phyloP scores from a whole-genome alignment of 2,113 vertebrate genomes.

The Euleptes europaea region DNA sequence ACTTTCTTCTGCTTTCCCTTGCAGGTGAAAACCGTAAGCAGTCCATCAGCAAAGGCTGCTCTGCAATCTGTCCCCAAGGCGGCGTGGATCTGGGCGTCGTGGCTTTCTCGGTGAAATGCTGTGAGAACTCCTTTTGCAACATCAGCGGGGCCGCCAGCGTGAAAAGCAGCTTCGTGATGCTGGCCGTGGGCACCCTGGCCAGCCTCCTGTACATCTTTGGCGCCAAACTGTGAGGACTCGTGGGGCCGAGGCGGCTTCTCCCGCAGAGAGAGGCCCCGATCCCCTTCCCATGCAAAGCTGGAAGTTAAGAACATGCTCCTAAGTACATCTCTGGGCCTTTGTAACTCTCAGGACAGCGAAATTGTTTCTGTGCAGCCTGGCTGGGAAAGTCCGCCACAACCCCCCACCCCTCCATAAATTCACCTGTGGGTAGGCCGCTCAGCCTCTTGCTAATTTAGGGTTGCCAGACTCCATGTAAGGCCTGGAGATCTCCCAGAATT shows the following conservation, averaged over 20 bases:
- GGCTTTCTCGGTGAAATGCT: constrained; percentile 13
- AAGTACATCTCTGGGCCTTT: no score
- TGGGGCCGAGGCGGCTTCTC: neutral
- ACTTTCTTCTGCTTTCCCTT: neutral
- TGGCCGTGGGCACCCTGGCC: neutral
- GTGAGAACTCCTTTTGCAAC: neutral
- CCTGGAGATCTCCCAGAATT: no score
- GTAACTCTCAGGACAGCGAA: neutral
- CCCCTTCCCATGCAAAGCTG: neutral
- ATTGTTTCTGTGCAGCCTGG: neutral
- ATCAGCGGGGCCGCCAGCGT: neutral
- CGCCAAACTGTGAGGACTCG: neutral
- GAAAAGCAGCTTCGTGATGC: neutral
- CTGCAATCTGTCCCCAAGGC: rapidly evolving
- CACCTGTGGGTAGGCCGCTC: no score
- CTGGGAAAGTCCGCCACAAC: no score
- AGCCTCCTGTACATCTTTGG: neutral
- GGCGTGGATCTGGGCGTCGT: neutral
- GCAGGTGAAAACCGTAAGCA: neutral
- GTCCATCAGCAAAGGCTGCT: constrained; percentile 9
- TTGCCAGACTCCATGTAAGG: no score
- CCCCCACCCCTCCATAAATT: no score
- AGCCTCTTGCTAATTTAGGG: no score
- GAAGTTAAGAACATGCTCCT: neutral
- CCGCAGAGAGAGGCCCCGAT: neutral